A percentile compares a stretch with the other conserved stretches of the same genome.
phyloP scores from a whole-genome alignment of 2,888 invertebrate genomes.

The Nemurella pictetii region DNA sequence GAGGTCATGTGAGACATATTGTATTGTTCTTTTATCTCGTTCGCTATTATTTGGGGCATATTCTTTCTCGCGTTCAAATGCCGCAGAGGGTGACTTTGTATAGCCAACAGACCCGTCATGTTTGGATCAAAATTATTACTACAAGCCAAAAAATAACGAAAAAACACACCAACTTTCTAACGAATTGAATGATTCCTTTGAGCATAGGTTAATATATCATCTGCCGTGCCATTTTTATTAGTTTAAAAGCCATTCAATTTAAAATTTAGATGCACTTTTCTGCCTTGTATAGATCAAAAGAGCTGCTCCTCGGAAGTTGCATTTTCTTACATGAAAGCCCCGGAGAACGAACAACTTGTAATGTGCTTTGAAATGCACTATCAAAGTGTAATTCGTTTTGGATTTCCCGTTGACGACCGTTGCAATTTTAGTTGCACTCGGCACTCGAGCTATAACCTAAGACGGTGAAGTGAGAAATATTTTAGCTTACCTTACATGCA shows the following conservation, averaged over 20 bases:
- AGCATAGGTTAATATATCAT: neutral
- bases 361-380: neutral
- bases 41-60: neutral
- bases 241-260: neutral
- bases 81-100: neutral
- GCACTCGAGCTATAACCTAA: neutral
- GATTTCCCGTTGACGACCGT: neutral
- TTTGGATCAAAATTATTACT: neutral
- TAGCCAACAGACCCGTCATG: neutral
- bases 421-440: neutral
- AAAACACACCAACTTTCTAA: neutral
- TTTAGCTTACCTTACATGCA: neutral
- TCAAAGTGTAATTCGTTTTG: neutral
- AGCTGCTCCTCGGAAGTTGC: neutral
- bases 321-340: neutral
- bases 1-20: neutral
- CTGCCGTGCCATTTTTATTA: neutral
- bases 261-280: neutral
- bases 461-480: too few relatives aligned
- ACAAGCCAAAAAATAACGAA: neutral
- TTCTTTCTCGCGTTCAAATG: neutral
- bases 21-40: neutral
- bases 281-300: neutral
- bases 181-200: neutral
- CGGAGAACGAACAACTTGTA: neutral